Evolutionary conservation across 2,888 invertebrate species (phyloP), one percentile per base, ranked within the genome.

Genomic region (Synanthedon formicaeformis): DNA sequence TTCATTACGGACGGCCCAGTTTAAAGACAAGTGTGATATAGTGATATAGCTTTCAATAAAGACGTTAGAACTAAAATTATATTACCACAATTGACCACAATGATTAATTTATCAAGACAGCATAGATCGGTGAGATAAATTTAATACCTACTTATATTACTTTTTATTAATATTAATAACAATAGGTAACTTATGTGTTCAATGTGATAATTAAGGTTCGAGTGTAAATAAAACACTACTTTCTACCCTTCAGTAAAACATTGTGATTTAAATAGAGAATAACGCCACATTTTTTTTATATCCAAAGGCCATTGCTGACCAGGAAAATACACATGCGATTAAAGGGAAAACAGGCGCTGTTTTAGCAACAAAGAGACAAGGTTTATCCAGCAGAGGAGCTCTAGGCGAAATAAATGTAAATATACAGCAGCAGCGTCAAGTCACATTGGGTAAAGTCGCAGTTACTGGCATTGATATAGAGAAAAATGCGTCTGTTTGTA

Each of bases 391-490:
- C 41, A 78, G 87, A 14, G 85, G 86, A 13, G 84, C 79, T 48
- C 66, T 88, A 40, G 86, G 84, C 10, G 88, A 88, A 57, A 62
- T 87, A 48, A 82, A 78, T 56, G 72, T 76, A 2, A 88, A 88
- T 62, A 71, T 81, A 2, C 80, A 78, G 63, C 61, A 66, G 2
- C 79, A 78, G 56, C 73, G 78, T 4, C 78, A 79, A 16, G 59
- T 73, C 3, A 60, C 61, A 50, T 58, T 66, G 27, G 77, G 79
- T 0, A 87, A 88, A 71, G 75, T 77, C 2, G 76, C 78, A 12
- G 69, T 68, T 51, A 69, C 74, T 23, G 63, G 78, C 13, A 73
- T 78, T 0, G 84, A 86, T 52, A 78, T 71, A 48, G 88, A 85
- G 58, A 85, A 85, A 57, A 87, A 86, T 62, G 67, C 72, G 2